Evolutionary conservation across 2,888 invertebrate genomes (phyloP).

Genomic region (Noctua janthina): DNA sequence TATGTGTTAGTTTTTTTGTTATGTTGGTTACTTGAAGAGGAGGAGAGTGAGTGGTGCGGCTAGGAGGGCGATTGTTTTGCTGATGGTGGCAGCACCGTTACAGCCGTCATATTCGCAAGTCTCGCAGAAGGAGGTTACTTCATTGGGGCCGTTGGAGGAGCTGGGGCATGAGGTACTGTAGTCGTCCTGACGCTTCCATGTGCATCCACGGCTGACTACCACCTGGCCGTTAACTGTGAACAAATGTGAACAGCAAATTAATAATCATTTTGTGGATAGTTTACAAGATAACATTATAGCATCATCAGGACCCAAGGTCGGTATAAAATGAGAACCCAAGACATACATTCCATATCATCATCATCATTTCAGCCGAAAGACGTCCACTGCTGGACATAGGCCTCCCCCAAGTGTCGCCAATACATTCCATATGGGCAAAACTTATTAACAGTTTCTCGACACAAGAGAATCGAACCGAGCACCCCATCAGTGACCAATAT

Average conservation of each 20-base stretch:
- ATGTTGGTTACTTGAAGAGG: slow-evolving; percentile 82
- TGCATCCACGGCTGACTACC: slow-evolving; percentile 90
- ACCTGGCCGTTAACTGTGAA: slow-evolving; percentile 89
- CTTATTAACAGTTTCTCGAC: neutral
- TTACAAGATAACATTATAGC: neutral
- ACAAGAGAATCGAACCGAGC: neutral
- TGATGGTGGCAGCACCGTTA: slow-evolving; percentile 90
- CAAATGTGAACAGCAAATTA: slow-evolving; percentile 30
- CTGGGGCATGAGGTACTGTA: slow-evolving; percentile 88
- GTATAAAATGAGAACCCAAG: neutral
- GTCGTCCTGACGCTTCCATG: slow-evolving; percentile 90
- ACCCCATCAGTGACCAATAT: neutral
- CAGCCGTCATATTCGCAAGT: slow-evolving; percentile 93
- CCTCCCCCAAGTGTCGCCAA: too few species aligned
- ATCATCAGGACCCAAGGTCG: neutral
- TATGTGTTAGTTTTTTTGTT: slow-evolving; percentile 45
- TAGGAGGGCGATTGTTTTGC: slow-evolving; percentile 84
- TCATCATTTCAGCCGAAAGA: too few species aligned
- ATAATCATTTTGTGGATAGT: neutral
- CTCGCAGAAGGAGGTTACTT: slow-evolving; percentile 91
- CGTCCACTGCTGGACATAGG: too few species aligned
- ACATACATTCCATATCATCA: neutral
- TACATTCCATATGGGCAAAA: too few species aligned
- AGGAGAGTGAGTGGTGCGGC: slow-evolving; percentile 82
- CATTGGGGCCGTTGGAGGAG: slow-evolving; percentile 85